phyloP scores from a whole-genome alignment of 2,888 invertebrate genomes.

The Hydrotaea diabolus region DNA sequence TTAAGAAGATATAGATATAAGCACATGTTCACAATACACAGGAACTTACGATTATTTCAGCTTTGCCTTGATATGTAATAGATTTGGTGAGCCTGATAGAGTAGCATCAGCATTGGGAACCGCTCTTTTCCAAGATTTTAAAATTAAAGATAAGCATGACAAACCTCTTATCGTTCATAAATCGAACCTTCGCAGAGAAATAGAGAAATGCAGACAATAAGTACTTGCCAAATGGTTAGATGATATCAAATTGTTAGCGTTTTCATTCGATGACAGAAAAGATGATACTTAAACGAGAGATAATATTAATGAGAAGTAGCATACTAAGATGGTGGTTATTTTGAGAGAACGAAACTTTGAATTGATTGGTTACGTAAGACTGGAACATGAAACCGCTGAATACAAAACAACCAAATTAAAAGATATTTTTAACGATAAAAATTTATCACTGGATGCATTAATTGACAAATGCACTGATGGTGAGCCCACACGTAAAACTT shows the following conservation, averaged over 20 bases:
- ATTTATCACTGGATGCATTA: conserved; percentile 39
- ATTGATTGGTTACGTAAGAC: conserved; percentile 45
- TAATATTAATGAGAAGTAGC: background rate
- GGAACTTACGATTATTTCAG: conserved; percentile 38
- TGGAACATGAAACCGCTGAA: too few species aligned
- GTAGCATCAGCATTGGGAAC: conserved; percentile 38
- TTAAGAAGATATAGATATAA: conserved; percentile 13
- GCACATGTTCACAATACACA: conserved; percentile 43
- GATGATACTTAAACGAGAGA: conserved; percentile 18
- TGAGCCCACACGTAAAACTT: too few species aligned
- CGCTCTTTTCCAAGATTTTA: conserved; percentile 26
- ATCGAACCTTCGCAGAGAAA: conserved; percentile 24
- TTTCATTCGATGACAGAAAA: conserved; percentile 22
- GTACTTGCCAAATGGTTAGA: conserved; percentile 32
- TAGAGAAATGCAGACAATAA: conserved; percentile 37
- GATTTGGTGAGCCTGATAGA: conserved; percentile 28
- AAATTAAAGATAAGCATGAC: too few species aligned
- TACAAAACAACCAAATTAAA: conserved; percentile 38
- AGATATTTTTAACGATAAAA: conserved; percentile 45
- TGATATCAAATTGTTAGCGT: conserved; percentile 27
- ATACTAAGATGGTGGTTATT: too few species aligned
- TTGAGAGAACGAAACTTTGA: conserved; percentile 32
- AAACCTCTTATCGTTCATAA: conserved; percentile 27
- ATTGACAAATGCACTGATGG: conserved; percentile 12
- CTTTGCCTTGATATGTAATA: conserved; percentile 34